Conservation (phyloP, 2,797 vertebrate species). For the Falco peregrinus region DNA sequence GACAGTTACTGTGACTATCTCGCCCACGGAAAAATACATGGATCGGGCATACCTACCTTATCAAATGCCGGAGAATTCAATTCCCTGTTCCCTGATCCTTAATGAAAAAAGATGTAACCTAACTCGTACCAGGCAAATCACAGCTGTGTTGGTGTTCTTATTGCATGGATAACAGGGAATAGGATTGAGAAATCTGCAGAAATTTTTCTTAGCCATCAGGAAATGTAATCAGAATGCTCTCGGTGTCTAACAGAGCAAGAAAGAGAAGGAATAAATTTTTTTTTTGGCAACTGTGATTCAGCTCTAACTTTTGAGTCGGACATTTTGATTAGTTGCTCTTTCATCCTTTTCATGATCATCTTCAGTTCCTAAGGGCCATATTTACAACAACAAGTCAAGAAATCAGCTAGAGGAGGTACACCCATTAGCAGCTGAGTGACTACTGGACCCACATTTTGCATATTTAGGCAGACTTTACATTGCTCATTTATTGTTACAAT, state of each 20-base stretch:
- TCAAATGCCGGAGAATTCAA: not conserved
- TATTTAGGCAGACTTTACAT: not conserved
- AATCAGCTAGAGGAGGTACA: not conserved
- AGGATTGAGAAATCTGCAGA: not conserved
- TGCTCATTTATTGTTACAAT: not conserved
- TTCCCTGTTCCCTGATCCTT: not conserved
- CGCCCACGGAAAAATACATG: not conserved
- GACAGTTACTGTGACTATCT: not conserved
- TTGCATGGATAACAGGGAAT: not conserved
- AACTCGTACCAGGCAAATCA: not conserved
- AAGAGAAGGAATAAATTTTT: not conserved
- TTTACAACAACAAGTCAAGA: not conserved
- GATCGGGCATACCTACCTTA: not conserved
- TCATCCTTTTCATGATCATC: not conserved
- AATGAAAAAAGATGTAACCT: not conserved
- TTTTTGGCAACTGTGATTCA: not conserved
- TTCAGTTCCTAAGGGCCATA: not conserved
- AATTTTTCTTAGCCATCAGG: not conserved
- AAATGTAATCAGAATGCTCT: not conserved
- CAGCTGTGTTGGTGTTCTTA: not conserved
- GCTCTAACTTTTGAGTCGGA: not conserved
- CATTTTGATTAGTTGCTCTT: not conserved
- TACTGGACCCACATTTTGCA: not conserved
- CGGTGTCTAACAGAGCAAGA: not conserved
- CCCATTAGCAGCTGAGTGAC: not conserved